Percentiles rank a stretch among this genome's conserved stretches.
Evolutionary conservation across 2,888 invertebrate species (phyloP).

Genomic region (Meteorus cinctellus): DNA sequence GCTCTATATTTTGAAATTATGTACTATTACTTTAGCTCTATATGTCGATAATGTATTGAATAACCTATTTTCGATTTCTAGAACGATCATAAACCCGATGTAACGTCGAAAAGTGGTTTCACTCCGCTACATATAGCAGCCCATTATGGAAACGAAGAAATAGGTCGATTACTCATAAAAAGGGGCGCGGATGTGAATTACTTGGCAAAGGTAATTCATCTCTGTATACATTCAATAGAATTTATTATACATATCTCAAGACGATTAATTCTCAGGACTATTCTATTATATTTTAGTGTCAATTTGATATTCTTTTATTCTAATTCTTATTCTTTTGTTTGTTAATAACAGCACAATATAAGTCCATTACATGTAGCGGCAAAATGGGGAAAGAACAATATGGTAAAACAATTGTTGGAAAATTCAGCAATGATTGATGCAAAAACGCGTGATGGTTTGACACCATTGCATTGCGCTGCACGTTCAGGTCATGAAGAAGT

Average conservation of each 20-base stretch:
- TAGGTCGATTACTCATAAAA: slow-evolving; percentile 90
- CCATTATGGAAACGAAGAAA: slow-evolving; percentile 97
- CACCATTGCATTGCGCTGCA: slow-evolving; percentile 97
- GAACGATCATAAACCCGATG: slow-evolving; percentile 97
- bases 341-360: slow-evolving; percentile 85
- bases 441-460: slow-evolving; percentile 94
- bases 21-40: no score
- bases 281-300: neutral
- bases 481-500: slow-evolving; percentile 97
- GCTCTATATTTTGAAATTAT: no score
- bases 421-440: slow-evolving; percentile 92
- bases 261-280: neutral
- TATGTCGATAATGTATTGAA: no score
- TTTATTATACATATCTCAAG: neutral
- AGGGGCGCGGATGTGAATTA: slow-evolving; percentile 96
- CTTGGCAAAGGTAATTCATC: slow-evolving; percentile 85
- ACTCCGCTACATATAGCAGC: slow-evolving; percentile 99
- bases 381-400: slow-evolving; percentile 98
- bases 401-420: slow-evolving; percentile 91
- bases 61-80: slow-evolving; percentile 65
- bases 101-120: slow-evolving; percentile 97
- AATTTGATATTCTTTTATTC: slow-evolving; percentile 4
- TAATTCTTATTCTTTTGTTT: neutral
- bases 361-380: slow-evolving; percentile 98
- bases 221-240: neutral